phyloP scores from a whole-genome alignment of 2,797 vertebrate species.

The Scolopax rusticola region DNA sequence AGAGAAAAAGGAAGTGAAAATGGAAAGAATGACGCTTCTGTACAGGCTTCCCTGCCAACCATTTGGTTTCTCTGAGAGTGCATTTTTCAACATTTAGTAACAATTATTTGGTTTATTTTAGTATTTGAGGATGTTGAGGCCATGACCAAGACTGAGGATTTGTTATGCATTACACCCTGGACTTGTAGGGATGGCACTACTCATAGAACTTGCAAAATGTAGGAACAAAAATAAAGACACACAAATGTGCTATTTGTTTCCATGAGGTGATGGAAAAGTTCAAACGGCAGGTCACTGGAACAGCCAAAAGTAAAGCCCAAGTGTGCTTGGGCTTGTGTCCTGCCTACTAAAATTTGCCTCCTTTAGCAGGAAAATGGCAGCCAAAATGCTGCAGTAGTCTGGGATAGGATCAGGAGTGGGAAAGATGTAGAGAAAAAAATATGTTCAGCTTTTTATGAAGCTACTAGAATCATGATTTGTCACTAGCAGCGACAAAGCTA shows the following conservation, averaged over 20 bases:
- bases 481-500: background rate
- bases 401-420: background rate
- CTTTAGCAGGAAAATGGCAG: background rate
- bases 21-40: background rate
- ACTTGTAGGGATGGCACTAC: background rate
- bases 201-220: background rate
- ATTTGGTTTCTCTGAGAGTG: background rate
- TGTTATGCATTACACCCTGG: background rate
- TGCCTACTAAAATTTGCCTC: background rate
- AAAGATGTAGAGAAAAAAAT: background rate
- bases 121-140: background rate
- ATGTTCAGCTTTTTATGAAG: background rate
- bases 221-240: background rate
- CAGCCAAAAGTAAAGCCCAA: background rate
- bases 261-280: background rate
- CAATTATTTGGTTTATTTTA: constrained; percentile 1
- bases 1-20: background rate
- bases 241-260: constrained; percentile 1
- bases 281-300: background rate
- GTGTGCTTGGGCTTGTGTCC: background rate
- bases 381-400: background rate
- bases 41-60: background rate
- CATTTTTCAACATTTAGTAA: constrained; percentile 10
- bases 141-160: background rate
- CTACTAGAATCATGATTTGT: background rate